Base-by-base conservation (phyloP, 2,797 vertebrate genomes). In the Gobio occitaniae region DNA sequence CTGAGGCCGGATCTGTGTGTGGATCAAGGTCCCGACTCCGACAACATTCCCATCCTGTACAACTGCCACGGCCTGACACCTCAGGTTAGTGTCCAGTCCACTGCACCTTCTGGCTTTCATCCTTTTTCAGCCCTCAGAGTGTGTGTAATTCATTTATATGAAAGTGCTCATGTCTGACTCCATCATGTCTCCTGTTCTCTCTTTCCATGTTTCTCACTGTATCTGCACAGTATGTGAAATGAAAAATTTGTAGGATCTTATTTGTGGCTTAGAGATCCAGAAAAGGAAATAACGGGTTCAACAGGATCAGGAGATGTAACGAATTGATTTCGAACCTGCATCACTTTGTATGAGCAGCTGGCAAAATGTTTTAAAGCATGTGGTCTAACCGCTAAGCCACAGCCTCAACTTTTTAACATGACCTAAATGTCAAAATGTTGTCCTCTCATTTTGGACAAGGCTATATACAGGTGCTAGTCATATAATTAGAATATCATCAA, bases 21-120 rank as follows among this genome's bases (percentile, higher is more conserved):
- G 90, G 98, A 99, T 93, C 97, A 99, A 92, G 98, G 98, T 47
- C 97, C 97, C 5, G 96, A 98, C 88, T 95, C 96, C 0, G 97
- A 99, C 93, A 99, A 99, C 50, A 90, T 97, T 66, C 98, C 98
- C 72, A 98, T 99, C 91, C 93, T 99, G 95, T 99, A 99, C 82
- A 95, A 97, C 89, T 99, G 98, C 92, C 97, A 99, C 0, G 98
- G 97, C 70, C 96, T 98, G 97, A 97, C 97, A 0, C 96, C 97
- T 10, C 98, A 99, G 97, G 98, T 99, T 86, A 95, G 97, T 95
- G 80, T 63, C 47, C 63, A 36, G 72, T 83, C 48, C 38, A 54
- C 36, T 4, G 63, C 80, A 81, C 80, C 80, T 80, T 59, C 72
- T 29, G 59, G n/a, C n/a, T 65, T 82, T 41, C 50, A 52, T 44